Conservation (phyloP, 2,113 vertebrate genomes). For the Halcyon malimbica region DNA sequence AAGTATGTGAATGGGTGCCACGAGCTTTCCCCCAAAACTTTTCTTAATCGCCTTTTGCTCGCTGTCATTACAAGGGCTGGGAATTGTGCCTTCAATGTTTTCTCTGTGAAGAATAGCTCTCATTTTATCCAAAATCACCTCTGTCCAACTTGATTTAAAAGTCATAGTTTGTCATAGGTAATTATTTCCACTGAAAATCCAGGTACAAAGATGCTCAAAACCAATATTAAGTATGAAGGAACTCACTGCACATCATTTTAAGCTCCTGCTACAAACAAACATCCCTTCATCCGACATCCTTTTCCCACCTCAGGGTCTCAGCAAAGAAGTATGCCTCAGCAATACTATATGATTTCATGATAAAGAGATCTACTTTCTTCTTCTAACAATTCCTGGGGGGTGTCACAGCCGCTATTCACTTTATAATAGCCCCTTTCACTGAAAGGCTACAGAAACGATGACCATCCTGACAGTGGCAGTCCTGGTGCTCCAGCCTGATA, state of each 20-base stretch:
- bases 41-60: neutral
- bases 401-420: neutral
- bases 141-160: neutral
- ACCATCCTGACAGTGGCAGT: neutral
- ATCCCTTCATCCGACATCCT: neutral
- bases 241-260: neutral
- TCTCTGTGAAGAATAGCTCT: neutral
- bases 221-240: neutral
- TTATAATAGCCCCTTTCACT: neutral
- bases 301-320: neutral
- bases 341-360: neutral
- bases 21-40: neutral
- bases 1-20: neutral
- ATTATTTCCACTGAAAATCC: constrained; percentile 19
- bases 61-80: neutral
- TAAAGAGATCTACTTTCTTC: neutral
- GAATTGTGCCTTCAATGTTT: neutral
- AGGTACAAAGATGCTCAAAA: neutral
- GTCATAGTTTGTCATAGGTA: neutral
- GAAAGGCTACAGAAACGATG: neutral
- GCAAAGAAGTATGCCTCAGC: neutral
- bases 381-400: neutral
- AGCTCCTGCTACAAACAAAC: neutral
- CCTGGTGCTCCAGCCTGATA: neutral
- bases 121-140: constrained; percentile 5